These are phyloP conservation scores for Deilephila elpenor DNA, from an alignment of 2,888 invertebrate genomes.

Conservation along the genomic window DNA sequence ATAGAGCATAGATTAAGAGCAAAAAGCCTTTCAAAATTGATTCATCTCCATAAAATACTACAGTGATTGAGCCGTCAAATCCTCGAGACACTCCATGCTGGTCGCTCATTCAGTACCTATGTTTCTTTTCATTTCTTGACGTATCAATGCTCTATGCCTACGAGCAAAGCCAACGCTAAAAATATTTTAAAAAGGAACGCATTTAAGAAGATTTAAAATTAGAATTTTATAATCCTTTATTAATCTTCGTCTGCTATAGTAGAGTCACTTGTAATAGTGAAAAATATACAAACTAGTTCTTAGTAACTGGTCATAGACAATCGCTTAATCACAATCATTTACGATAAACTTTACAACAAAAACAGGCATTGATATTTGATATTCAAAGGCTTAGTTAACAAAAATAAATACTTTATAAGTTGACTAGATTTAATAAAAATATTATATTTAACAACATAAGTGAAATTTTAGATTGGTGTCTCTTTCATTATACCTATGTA, in stretches of 20 bases:
- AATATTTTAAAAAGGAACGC: too few relatives aligned
- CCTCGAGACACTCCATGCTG: too few relatives aligned
- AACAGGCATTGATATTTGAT: conserved; percentile 12
- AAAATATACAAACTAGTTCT: neutral
- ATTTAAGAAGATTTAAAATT: too few relatives aligned
- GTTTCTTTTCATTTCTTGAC: too few relatives aligned
- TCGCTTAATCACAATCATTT: neutral
- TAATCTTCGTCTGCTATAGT: neutral
- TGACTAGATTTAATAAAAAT: neutral
- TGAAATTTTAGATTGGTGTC: conserved; percentile 14
- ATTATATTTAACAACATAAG: conserved; percentile 1
- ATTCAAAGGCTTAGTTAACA: conserved; percentile 1
- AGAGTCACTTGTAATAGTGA: conserved; percentile 1
- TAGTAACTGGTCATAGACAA: neutral
- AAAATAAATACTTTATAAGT: conserved; percentile 11
- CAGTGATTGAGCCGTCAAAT: too few relatives aligned
- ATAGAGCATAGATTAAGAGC: too few relatives aligned
- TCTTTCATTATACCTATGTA: conserved; percentile 15
- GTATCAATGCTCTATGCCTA: too few relatives aligned
- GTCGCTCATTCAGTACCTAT: too few relatives aligned
- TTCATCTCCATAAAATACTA: too few relatives aligned
- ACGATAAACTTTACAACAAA: conserved; percentile 14
- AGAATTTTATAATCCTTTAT: neutral
- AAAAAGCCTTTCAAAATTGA: too few relatives aligned
- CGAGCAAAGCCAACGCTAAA: too few relatives aligned